Conservation (phyloP, 1,140 invertebrate genomes). For the Drosophila jambulina region DNA sequence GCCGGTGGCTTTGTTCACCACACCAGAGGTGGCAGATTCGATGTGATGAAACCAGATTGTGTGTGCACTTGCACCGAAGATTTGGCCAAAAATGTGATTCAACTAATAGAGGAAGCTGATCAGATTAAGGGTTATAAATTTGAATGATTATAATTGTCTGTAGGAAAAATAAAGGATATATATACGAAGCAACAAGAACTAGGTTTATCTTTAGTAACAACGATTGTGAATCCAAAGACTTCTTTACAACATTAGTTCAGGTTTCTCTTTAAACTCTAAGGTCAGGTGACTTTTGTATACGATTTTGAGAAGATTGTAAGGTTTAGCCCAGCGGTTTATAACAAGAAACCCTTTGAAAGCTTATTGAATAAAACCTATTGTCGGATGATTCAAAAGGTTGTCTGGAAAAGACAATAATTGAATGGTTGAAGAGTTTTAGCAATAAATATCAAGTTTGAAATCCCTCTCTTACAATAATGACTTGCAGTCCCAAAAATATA, state of each 20-base stretch:
- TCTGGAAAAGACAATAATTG: background rate
- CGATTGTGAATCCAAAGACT: background rate
- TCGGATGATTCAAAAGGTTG: background rate
- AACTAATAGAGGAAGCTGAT: slow-evolving; percentile 85
- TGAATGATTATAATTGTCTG: slow-evolving; percentile 1
- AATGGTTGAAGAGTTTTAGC: background rate
- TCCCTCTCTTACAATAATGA: slow-evolving; percentile 5
- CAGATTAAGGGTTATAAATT: slow-evolving; percentile 58
- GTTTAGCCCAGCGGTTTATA: background rate
- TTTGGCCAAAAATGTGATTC: slow-evolving; percentile 87
- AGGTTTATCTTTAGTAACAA: background rate
- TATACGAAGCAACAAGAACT: background rate
- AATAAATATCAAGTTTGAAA: slow-evolving; percentile 1
- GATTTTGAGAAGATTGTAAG: background rate
- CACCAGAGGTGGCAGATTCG: slow-evolving; percentile 87
- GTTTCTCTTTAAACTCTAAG: background rate
- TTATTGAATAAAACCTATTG: background rate
- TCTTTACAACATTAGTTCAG: background rate
- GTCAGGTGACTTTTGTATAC: background rate
- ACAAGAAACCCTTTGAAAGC: background rate
- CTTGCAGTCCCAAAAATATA: slow-evolving; percentile 20
- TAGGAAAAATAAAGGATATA: background rate
- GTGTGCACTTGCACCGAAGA: slow-evolving; percentile 87
- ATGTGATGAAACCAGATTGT: slow-evolving; percentile 88
- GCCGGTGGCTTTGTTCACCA: slow-evolving; percentile 90